Evolutionary conservation across 2,797 vertebrate species (phyloP), one percentile per base, ranked within the genome.

Genomic region (Microhierax caerulescens): DNA sequence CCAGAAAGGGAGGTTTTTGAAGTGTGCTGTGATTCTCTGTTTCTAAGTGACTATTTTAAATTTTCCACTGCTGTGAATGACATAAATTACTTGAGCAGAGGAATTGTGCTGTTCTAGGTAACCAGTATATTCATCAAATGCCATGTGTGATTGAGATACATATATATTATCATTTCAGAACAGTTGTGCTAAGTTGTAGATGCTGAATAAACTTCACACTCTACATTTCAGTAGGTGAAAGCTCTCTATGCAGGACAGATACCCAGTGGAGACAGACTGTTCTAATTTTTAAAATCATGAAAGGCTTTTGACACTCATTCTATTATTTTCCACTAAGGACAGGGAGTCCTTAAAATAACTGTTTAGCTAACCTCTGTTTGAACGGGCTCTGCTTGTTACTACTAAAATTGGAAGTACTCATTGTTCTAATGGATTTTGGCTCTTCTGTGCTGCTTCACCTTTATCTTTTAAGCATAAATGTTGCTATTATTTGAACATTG

Each of bases 271-370:
- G 88, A 95, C 70, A 75, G 78, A 69, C 43, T 92, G 81, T 84
- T 97, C 94, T 93, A 89, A 96, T 97, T 97, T 97, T 96, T 95
- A 72, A 96, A 78, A 57, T 69, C 76, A 19, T 96, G 87, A 91
- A 92, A 97, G 84, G 56, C 95, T 97, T 97, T 97, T 96, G 92
- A 95, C 94, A 96, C 87, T 95, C 90, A 83, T 47, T 93, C 50
- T 93, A 95, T 95, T 97, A 95, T 97, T 97, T 97, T 97, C 93
- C 84, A 88, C 92, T 91, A 90, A 97, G 95, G 94, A 97, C 88
- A 94, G 48, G 4, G 57, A 97, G 88, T 97, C 85, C 97, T 97
- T 97, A 98, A 96, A 98, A 97, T 97, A 97, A 97, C 96, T 94
- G 86, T 98, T 98, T 97, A 96, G 96, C 90, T 97, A 97, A 97